Evolutionary conservation across 92 coral and sea anemone species (phyloP).

Genomic region (Phenganax marumi): DNA sequence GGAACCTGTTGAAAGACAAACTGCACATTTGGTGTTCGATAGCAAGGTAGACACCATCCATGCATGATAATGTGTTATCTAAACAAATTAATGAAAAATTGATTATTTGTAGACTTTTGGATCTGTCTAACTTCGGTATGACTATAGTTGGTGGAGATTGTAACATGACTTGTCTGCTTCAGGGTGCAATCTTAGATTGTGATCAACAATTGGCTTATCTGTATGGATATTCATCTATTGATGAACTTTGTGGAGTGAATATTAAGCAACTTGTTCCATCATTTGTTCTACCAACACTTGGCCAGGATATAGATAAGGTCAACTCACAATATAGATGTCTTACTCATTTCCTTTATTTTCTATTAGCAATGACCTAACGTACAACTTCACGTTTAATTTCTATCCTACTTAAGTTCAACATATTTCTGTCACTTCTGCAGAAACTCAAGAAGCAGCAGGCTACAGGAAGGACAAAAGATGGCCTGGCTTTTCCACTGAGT

Average conservation of each 20-base stretch:
- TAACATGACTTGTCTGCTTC: not conserved
- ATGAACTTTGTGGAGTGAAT: constrained; percentile 61
- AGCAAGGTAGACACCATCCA: constrained; percentile 55
- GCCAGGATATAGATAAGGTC: constrained; percentile 67
- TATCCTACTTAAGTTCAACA: not conserved
- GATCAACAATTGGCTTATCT: constrained; percentile 74
- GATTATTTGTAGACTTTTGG: too few relatives aligned
- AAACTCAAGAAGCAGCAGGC: constrained; percentile 79
- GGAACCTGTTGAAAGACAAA: constrained; percentile 94
- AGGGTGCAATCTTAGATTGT: constrained; percentile 86
- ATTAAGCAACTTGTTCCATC: constrained; percentile 80
- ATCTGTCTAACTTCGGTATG: too few relatives aligned
- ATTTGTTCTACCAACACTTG: constrained; percentile 62
- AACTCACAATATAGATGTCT: not conserved
- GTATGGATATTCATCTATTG: constrained; percentile 66
- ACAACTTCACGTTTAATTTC: not conserved
- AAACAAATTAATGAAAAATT: too few relatives aligned
- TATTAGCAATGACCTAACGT: not conserved
- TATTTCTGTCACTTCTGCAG: constrained; percentile 37
- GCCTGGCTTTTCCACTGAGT: constrained; percentile 88
- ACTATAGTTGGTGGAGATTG: too few relatives aligned
- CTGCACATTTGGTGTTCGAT: constrained; percentile 78
- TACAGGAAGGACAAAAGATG: constrained; percentile 91
- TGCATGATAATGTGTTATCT: too few relatives aligned
- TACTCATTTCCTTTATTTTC: not conserved